Evolutionary conservation across 2,888 invertebrate species (phyloP).

Genomic region (Epistrophella euchroma): DNA sequence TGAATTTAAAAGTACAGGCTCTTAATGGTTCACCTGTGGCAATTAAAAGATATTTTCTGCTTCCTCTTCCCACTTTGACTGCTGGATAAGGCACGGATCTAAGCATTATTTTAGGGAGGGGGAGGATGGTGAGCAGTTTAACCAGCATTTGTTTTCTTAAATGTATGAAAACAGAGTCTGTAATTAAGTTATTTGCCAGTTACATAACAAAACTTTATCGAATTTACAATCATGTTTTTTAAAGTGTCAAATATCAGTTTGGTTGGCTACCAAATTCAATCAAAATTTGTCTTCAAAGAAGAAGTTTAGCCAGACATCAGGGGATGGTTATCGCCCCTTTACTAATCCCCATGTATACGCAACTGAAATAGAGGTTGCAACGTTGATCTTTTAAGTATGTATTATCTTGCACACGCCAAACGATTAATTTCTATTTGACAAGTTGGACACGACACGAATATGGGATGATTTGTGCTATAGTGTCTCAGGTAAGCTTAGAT

Average conservation of each 20-base stretch:
- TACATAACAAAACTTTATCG: no score
- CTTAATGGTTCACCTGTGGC: conserved; percentile 68
- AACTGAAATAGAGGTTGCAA: conserved; percentile 10
- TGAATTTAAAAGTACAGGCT: conserved; percentile 32
- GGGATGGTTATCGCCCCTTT: background rate
- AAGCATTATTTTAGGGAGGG: background rate
- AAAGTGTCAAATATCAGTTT: no score
- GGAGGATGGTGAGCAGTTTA: background rate
- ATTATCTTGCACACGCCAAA: conserved; percentile 72
- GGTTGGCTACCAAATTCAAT: no score
- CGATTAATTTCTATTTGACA: conserved; percentile 72
- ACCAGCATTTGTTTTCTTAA: background rate
- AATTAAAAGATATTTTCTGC: conserved; percentile 65
- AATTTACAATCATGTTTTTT: no score
- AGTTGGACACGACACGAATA: conserved; percentile 75
- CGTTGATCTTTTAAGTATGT: conserved; percentile 39
- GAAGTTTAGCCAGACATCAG: background rate
- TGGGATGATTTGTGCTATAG: conserved; percentile 71
- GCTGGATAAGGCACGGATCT: background rate
- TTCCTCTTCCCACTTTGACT: conserved; percentile 66
- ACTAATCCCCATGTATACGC: background rate
- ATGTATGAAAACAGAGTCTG: background rate
- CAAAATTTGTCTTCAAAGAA: no score
- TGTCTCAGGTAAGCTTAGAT: conserved; percentile 30
- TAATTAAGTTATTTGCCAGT: background rate